Evolutionary conservation across 1,140 invertebrate genomes (phyloP).

Genomic region (Pachyrhynchus sulphureomaculatus): DNA sequence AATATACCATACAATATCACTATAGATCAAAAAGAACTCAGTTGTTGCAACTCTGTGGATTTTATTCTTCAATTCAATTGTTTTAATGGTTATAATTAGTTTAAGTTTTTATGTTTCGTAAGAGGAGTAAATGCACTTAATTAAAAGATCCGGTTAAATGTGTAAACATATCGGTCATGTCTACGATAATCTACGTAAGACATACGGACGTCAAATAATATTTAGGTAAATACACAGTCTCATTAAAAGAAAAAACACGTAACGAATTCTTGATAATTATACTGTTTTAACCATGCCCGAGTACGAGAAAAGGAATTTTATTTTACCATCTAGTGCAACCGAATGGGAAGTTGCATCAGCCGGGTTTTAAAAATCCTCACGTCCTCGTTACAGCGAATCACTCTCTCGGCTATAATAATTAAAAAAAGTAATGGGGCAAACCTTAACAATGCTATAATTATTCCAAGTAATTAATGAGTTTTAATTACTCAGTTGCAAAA

Average conservation of each 20-base stretch:
- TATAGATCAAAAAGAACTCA: too few relatives aligned
- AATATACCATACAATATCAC: too few relatives aligned
- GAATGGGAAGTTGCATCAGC: constrained; percentile 9
- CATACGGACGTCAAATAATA: too few relatives aligned
- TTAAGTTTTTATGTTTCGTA: too few relatives aligned
- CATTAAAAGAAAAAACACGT: background rate
- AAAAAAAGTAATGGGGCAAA: too few relatives aligned
- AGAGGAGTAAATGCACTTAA: too few relatives aligned
- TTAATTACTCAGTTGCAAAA: too few relatives aligned
- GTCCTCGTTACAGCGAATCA: constrained; percentile 7
- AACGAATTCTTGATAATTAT: constrained; percentile 9
- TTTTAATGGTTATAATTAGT: too few relatives aligned
- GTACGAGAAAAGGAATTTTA: constrained; percentile 11
- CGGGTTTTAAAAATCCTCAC: constrained; percentile 15
- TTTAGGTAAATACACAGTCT: constrained; percentile 1
- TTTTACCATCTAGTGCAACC: constrained; percentile 21
- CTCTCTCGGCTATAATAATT: background rate
- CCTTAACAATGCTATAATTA: too few relatives aligned
- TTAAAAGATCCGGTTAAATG: background rate
- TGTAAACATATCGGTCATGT: background rate
- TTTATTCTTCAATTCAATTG: too few relatives aligned
- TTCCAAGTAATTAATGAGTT: too few relatives aligned
- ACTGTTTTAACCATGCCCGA: background rate
- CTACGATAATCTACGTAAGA: background rate
- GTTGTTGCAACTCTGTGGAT: too few relatives aligned